Conservation (phyloP, 92 coral and sea anemone species). For the Epizoanthus ramosus region DNA sequence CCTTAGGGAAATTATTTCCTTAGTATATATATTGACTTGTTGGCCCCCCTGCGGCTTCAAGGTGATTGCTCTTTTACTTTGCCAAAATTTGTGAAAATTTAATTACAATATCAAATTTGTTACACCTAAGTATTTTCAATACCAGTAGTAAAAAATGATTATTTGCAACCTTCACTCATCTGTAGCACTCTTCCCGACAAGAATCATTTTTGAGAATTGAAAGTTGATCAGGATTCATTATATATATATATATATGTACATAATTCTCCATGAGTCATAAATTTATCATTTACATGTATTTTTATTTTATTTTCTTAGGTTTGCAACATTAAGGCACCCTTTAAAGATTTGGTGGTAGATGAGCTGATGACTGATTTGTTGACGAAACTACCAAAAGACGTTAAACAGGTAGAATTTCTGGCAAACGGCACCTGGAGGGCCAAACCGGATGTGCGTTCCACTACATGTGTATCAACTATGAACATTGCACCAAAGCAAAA, state of each 20-base stretch:
- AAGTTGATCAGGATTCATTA: too few species aligned
- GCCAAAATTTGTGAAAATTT: not conserved
- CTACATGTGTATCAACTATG: not conserved
- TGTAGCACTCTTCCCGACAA: too few species aligned
- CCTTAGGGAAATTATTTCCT: not conserved
- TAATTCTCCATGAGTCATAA: too few species aligned
- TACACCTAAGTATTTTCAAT: too few species aligned
- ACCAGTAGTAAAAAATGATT: too few species aligned
- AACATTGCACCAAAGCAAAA: conserved; percentile 1
- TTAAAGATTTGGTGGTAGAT: conserved; percentile 16
- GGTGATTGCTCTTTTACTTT: not conserved
- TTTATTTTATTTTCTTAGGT: not conserved
- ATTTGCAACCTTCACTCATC: too few species aligned
- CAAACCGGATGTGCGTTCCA: not conserved
- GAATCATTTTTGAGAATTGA: too few species aligned
- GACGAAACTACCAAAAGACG: conserved; percentile 22
- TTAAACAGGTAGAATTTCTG: conserved; percentile 13
- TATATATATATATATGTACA: too few species aligned
- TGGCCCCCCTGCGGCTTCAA: not conserved
- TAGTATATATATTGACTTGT: not conserved
- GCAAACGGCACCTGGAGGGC: conserved; percentile 31
- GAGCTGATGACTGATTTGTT: conserved; percentile 7
- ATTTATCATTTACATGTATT: too few species aligned
- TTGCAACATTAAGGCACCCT: conserved; percentile 2
- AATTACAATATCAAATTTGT: not conserved